phyloP scores from a whole-genome alignment of 1,140 invertebrate genomes.

The Acromyrmex heyeri region DNA sequence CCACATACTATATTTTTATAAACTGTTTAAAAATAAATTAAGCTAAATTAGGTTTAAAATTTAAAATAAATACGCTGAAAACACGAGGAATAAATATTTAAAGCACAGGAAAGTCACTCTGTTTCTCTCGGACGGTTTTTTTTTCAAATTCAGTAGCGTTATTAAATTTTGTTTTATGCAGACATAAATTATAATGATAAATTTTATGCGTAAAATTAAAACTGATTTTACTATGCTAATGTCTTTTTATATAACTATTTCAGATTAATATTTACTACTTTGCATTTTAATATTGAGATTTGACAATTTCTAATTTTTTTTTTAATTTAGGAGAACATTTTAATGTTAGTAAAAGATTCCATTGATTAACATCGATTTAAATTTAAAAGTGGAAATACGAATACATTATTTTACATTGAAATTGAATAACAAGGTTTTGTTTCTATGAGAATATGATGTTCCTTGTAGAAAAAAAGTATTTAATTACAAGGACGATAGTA shows the following conservation, averaged over 20 bases:
- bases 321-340: neutral
- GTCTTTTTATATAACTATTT: slow-evolving; percentile 1
- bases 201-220: neutral
- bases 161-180: neutral
- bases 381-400: slow-evolving; percentile 7
- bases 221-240: neutral
- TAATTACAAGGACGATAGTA: neutral
- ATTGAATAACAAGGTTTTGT: neutral
- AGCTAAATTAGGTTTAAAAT: neutral
- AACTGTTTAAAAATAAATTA: neutral
- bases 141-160: neutral
- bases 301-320: neutral
- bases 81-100: neutral
- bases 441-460: neutral
- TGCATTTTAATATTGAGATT: neutral
- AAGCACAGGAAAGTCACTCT: neutral
- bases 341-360: neutral
- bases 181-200: neutral
- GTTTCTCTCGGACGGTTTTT: neutral
- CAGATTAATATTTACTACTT: neutral
- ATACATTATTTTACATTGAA: neutral
- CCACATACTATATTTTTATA: neutral
- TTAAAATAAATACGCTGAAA: neutral
- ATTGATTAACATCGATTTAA: neutral
- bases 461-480: neutral